Evolutionary conservation across 2,797 vertebrate genomes (phyloP).

Genomic region (Alca torda): DNA sequence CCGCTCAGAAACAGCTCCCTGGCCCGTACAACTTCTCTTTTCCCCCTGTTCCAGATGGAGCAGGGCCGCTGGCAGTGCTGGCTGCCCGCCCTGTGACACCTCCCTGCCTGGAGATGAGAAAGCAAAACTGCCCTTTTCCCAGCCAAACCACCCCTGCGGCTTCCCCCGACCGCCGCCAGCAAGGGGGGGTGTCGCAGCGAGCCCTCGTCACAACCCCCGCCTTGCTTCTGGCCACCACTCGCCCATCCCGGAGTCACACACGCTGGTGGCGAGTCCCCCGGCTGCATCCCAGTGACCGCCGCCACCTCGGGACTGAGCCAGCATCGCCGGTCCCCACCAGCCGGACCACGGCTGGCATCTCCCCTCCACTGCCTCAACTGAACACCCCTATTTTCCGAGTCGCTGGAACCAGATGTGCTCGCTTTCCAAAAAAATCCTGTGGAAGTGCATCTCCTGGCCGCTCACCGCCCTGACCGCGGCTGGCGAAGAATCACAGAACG

Average conservation of each 20-base stretch:
- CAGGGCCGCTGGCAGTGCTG: fast-evolving
- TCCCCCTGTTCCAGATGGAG: fast-evolving
- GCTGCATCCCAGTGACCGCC: background rate
- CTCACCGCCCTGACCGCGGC: background rate
- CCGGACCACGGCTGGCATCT: background rate
- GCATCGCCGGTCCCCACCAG: fast-evolving
- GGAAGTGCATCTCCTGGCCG: background rate
- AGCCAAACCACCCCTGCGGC: background rate
- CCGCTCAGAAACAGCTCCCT: background rate
- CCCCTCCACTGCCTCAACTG: fast-evolving
- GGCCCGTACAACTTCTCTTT: background rate
- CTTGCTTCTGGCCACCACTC: background rate
- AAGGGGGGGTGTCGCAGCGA: background rate
- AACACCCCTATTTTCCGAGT: fast-evolving
- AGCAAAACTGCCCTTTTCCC: background rate
- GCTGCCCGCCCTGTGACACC: background rate
- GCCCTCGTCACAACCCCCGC: fast-evolving
- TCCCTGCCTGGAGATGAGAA: background rate
- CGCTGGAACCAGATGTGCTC: fast-evolving
- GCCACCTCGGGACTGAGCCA: fast-evolving
- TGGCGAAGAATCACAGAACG: too few species aligned
- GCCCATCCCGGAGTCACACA: fast-evolving
- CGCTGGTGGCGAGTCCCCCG: fast-evolving
- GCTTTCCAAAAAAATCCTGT: fast-evolving
- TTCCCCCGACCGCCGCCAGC: background rate